Evolutionary conservation across 2,888 invertebrate species (phyloP), one percentile per base, ranked within the genome.

Genomic region (Byasa hedistus): DNA sequence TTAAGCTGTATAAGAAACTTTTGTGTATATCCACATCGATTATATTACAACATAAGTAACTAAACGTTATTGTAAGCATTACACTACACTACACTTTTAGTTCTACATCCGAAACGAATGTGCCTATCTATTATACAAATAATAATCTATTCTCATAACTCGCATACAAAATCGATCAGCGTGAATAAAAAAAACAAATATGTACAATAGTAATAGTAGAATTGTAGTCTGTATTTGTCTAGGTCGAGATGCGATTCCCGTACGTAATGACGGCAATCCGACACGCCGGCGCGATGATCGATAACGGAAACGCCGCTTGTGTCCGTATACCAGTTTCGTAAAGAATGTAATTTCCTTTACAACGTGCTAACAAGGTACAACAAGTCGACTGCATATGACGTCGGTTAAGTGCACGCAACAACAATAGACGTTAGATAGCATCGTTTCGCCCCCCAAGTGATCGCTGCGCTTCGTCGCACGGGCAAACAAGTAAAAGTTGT

Each of bases 341-440:
- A 87, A 87, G 86, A 89, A 89, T 84, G 87, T 90, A 89, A 89
- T 91, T 91, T 90, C 88, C 89, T 87, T 84, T 86, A 90, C 88
- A 86, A 88, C 85, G 89, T 91, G 91, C 89, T 91, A 91, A 91
- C 91, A 91, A 91, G 90, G 81, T 79, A 81, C 81, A 79, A 79
- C 80, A 83, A 83, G 75, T 72, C 73, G 78, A 80, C 79, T 82
- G 81, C 73, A 74, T 81, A 73, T 84, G 84, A 71, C 86, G 88
- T 84, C 86, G 84, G 84, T 89, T 88, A 90, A 89, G 87, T 91
- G 87, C 90, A 89, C 87, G 87, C 86, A 86, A 89, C 86, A 86
- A 89, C 89, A 87, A 88, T 86, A 75, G 83, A 78, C 78, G 79
- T 77, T 79, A 88, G 89, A 91, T 91, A 89, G 80, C 80, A 90